Conservation (phyloP, 2,113 vertebrate species). For the Microtus richardsoni region DNA sequence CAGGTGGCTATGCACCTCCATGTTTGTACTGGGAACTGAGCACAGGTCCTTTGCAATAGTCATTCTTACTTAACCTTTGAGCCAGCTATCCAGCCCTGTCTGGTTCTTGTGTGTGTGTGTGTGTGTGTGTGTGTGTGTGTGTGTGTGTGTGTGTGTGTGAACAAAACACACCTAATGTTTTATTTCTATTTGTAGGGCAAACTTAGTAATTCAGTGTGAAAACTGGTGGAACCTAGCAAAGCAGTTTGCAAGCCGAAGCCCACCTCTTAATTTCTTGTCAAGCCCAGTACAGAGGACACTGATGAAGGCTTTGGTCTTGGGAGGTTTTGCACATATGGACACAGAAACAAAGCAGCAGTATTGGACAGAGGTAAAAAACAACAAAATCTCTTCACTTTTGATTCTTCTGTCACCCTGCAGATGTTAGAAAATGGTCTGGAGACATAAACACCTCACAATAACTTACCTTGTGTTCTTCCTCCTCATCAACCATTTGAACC, state of each 20-base stretch:
- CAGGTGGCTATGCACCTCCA: neutral
- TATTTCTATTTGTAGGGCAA: slow-evolving; percentile 89
- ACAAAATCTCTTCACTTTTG: neutral
- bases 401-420: neutral
- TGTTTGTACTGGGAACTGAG: neutral
- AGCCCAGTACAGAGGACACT: slow-evolving; percentile 96
- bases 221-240: slow-evolving; percentile 99
- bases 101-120: neutral
- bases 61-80: neutral
- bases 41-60: neutral
- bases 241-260: slow-evolving; percentile 96
- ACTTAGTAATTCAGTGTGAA: slow-evolving; percentile 98
- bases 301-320: slow-evolving; percentile 98
- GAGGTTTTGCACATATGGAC: slow-evolving; percentile 99
- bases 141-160: neutral
- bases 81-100: neutral
- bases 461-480: neutral
- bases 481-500: neutral
- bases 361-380: slow-evolving; percentile 95
- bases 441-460: neutral
- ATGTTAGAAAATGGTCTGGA: neutral
- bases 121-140: too few species aligned
- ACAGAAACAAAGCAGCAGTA: slow-evolving; percentile 98
- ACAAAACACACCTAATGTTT: neutral
- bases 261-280: slow-evolving; percentile 96